Evolutionary conservation across 2,113 vertebrate genomes (phyloP), one percentile per base, ranked within the genome.

Genomic region (Hippocampus zosterae): DNA sequence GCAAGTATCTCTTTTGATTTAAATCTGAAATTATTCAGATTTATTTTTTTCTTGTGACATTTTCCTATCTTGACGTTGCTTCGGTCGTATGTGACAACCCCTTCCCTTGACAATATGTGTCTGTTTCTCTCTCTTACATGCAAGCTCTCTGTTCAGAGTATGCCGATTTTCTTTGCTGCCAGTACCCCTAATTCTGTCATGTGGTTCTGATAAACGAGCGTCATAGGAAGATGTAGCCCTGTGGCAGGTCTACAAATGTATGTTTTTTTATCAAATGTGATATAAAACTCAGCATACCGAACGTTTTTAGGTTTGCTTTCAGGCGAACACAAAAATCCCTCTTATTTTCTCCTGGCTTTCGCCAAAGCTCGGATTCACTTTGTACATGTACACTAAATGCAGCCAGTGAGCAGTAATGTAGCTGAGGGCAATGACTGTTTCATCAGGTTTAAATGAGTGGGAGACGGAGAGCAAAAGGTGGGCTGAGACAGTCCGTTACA

Each of bases 181-280:
- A 2, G 13, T 62, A 65, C 70, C 73, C 72, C 57, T 70, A 2
- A 42, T 18, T 74, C 69, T 86, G 82, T 88, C 82, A 85, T 88
- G 71, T 85, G 83, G 82, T 82, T 79, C 81, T 84, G 83, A 83
- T 87, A 79, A 87, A 72, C 81, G 74, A 75, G 70, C 44, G 77
- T 84, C 80, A 77, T 75, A 83, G 70, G 77, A 84, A 86, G 68
- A 67, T 52, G 37, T 23, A 77, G 80, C 82, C 85, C 79, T 41
- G 72, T 67, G 86, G 85, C 85, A 44, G 57, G 76, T 81, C 79
- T 2, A 33, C 57, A 33, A 33, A 33, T 33, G 13, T 44, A 23
- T 41, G n/a, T 78, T 73, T 73, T 67, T 77, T 75, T 72, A n/a
- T n/a, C n/a, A n/a, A 72, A 82, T 77, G 79, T 85, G 87, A 87